phyloP scores from a whole-genome alignment of 2,888 invertebrate genomes.

The Agriopis marginaria region DNA sequence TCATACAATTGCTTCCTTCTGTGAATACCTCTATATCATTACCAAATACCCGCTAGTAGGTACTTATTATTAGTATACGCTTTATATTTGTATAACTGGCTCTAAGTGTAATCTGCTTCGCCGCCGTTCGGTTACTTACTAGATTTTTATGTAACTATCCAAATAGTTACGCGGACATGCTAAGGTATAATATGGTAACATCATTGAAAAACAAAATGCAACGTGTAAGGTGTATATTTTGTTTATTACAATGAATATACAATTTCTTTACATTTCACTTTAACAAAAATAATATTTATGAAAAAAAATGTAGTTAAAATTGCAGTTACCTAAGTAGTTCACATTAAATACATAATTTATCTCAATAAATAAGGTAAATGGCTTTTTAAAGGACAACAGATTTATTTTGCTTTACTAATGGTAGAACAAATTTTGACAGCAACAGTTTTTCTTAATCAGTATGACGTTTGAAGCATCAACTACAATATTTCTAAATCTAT shows the following conservation, averaged over 20 bases:
- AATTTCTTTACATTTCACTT: conserved; percentile 19
- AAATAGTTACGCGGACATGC: no score
- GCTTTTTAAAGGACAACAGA: not conserved
- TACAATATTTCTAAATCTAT: not conserved
- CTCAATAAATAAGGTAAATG: not conserved
- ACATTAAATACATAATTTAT: no score
- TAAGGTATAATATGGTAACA: not conserved
- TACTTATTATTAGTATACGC: no score
- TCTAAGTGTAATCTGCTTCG: no score
- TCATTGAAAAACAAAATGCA: conserved; percentile 3
- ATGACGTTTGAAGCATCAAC: not conserved
- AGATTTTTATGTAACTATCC: no score
- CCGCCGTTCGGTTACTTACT: no score
- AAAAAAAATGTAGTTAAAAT: not conserved
- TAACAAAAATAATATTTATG: conserved; percentile 11
- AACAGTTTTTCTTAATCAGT: no score
- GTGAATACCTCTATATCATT: not conserved
- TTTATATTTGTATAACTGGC: no score
- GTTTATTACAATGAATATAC: conserved; percentile 22
- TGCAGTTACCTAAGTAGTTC: not conserved
- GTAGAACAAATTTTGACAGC: not conserved
- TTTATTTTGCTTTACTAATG: conserved; percentile 1
- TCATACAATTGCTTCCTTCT: not conserved
- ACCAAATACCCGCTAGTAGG: no score
- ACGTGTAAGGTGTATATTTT: conserved; percentile 8